Evolutionary conservation across 2,888 invertebrate species (phyloP).

Genomic region (Noctuana brunneofusca): DNA sequence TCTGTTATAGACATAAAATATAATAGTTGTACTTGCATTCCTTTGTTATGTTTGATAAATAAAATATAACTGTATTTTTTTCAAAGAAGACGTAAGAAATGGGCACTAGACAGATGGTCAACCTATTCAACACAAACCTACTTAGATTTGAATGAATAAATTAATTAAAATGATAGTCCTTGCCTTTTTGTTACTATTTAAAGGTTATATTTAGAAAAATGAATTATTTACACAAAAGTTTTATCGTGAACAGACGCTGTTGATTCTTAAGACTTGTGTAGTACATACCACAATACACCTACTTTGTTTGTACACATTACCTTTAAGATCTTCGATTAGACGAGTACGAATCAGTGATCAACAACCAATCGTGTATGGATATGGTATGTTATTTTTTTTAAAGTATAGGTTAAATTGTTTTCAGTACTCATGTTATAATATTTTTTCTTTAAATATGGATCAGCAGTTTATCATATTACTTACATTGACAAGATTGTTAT

Average conservation of each 20-base stretch:
- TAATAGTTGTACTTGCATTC: too few species aligned
- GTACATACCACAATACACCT: background rate
- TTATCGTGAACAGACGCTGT: background rate
- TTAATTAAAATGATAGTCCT: too few species aligned
- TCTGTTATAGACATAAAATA: too few species aligned
- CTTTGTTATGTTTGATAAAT: too few species aligned
- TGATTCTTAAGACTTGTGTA: background rate
- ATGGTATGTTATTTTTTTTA: constrained; percentile 61
- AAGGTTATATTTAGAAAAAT: too few species aligned
- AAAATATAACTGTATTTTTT: too few species aligned
- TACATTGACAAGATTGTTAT: constrained; percentile 17
- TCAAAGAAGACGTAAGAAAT: too few species aligned
- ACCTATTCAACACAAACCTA: too few species aligned
- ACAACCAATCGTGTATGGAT: constrained; percentile 69
- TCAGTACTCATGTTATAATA: background rate
- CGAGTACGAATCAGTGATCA: constrained; percentile 74
- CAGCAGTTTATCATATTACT: constrained; percentile 23
- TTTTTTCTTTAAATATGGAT: background rate
- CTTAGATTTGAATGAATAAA: too few species aligned
- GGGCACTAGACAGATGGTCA: too few species aligned
- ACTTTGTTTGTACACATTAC: constrained; percentile 54
- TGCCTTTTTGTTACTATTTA: too few species aligned
- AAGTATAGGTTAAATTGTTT: background rate
- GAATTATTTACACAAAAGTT: background rate
- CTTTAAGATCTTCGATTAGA: constrained; percentile 60